Evolutionary conservation across 1,140 invertebrate genomes (phyloP), one percentile per base, ranked within the genome.

Genomic region (Dreissena rostriformis): DNA sequence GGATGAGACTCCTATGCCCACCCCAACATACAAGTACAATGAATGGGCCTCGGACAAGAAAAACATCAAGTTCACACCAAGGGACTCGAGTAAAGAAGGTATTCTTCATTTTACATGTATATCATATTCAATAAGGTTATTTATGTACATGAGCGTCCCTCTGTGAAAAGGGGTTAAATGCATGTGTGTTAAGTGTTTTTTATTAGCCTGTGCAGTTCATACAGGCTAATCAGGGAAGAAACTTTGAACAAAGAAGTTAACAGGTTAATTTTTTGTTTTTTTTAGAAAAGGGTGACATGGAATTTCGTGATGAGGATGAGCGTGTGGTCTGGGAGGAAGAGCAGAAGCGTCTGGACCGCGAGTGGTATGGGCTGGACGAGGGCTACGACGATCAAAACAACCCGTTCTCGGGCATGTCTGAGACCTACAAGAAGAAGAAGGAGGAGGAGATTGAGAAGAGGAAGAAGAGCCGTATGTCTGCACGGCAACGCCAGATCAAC

Each of bases 331-430:
- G 97, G 98, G 97, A 99, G 92, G 96, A 98, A 90, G 98, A 99
- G 88, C 97, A 99, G 93, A 96, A 96, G 87, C 95, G 98, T 71
- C 90, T 99, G 6, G 99, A 99, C 91, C 94, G 98, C 72, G 98
- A 99, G 90, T 99, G 99, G 98, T 99, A 99, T 92, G 96, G 96
- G 72, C 96, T 99, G 93, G 98, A 98, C 90, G 97, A 94, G 74
- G 98, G 97, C 89, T 97, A 98, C 91, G 98, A 99, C 89, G 97
- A 98, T 84, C 97, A 98, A 88, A 96, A 97, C 65, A 98, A 98
- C 93, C 98, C 98, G 0, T 99, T 99, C 94, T 95, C 96, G 10
- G 96, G 96, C 75, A 96, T 98, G 7, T 97, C 97, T 83, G 96
- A 97, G 28, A 97, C 98, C 57, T 99, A 99, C 91, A 96, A 97